These are phyloP conservation scores for Morbakka virulenta DNA, from an alignment of 30 jellyfish, hydroid and myxozoan genomes.

Conservation along the genomic window DNA sequence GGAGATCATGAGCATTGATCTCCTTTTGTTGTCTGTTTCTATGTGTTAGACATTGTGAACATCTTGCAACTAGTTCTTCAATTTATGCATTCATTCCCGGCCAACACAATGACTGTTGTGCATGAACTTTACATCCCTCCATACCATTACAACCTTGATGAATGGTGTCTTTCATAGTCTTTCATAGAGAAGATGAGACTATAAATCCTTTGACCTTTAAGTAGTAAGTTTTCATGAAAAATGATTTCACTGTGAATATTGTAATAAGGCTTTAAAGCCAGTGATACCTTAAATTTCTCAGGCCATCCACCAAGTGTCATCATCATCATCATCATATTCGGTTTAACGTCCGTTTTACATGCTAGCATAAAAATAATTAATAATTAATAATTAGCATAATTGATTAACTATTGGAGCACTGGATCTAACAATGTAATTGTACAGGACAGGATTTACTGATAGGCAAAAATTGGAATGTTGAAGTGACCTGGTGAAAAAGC, in stretches of 20 bases:
- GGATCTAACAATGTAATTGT: too few species aligned
- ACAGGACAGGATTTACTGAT: conserved; percentile 22
- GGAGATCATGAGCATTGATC: conserved; percentile 30
- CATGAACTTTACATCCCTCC: conserved; percentile 29
- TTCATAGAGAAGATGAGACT: neutral
- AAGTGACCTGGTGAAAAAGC: conserved; percentile 15
- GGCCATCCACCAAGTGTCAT: conserved; percentile 46
- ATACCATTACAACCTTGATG: conserved; percentile 49
- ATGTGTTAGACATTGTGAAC: conserved; percentile 28
- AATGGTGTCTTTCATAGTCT: conserved; percentile 16
- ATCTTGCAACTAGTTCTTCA: conserved; percentile 13
- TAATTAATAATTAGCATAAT: too few species aligned
- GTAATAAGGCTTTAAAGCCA: conserved; percentile 18
- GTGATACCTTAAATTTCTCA: neutral
- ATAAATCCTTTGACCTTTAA: conserved; percentile 43
- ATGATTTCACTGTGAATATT: conserved; percentile 27
- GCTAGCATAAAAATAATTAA: neutral
- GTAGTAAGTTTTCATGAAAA: conserved; percentile 19
- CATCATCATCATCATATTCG: too few species aligned
- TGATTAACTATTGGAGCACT: too few species aligned
- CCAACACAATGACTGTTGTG: conserved; percentile 33
- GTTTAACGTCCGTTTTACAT: too few species aligned
- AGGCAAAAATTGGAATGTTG: conserved; percentile 5
- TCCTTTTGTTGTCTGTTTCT: conserved; percentile 3
- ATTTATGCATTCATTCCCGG: conserved; percentile 42